Conservation (phyloP, 2,797 vertebrate species). For the Danionella dracula region DNA sequence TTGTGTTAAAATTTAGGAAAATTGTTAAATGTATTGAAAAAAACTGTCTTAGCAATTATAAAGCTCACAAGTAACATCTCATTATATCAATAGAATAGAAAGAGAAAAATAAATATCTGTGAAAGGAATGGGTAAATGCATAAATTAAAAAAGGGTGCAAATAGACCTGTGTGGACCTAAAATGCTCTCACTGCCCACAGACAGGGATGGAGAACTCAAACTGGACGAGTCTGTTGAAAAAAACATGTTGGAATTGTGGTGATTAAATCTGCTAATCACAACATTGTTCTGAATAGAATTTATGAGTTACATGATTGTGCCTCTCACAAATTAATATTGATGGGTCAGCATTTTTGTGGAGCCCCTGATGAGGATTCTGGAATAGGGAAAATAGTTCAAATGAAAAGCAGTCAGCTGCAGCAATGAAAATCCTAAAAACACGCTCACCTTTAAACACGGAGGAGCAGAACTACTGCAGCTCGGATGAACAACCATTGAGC, state of each 20-base stretch:
- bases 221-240: conserved; percentile 36
- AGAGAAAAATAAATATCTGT: too few relatives aligned
- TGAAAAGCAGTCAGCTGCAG: neutral
- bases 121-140: too few relatives aligned
- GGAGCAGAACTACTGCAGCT: conserved; percentile 1
- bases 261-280: neutral
- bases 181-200: conserved; percentile 2
- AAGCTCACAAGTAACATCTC: too few relatives aligned
- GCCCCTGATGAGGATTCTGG: conserved; percentile 27
- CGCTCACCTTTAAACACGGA: conserved; percentile 8
- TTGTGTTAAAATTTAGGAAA: too few relatives aligned
- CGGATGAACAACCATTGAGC: neutral
- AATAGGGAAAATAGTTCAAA: neutral
- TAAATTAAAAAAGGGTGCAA: too few relatives aligned
- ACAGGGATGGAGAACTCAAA: conserved; percentile 36
- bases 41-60: too few relatives aligned
- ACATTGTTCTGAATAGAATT: neutral
- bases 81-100: too few relatives aligned
- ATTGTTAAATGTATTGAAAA: too few relatives aligned
- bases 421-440: neutral
- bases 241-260: neutral
- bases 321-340: conserved; percentile 40
- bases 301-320: neutral
- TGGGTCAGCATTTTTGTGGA: conserved; percentile 14
- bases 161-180: conserved; percentile 22